Base-by-base conservation (phyloP, 2,797 vertebrate species). In the Tinamus major region DNA sequence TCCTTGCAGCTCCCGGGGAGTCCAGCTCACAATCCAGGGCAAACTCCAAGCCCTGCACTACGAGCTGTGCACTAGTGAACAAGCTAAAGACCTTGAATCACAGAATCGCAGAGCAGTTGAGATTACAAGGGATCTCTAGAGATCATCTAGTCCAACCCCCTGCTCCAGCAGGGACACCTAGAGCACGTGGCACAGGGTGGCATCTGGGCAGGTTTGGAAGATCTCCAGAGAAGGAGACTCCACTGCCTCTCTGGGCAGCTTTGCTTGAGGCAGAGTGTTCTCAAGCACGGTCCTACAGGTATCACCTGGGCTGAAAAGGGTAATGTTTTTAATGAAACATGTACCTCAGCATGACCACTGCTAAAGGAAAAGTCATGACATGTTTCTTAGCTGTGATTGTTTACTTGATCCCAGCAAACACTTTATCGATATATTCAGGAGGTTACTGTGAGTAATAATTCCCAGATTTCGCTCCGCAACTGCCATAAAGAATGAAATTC, bases 381-480 rank as follows among this genome's bases (percentile, higher is more conserved):
- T 18, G 4, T 58, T 93, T 83, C 68, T 87, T 27, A 64, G 14
- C 35, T 15, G 31, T 6, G 24, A 92, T 68, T 75, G 53, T 53
- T 87, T 83, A 81, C 85, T 61, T 65, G 64, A 94, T 84, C 48
- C 41, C 56, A 2, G 2, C 27, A 64, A 93, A 77, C 63, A 84
- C 71, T 90, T 84, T 19, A 64, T 48, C 75, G 68, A 5, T 48
- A 71, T 16, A 56, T 89, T 79, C 82, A 74, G 19, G 53, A 80
- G 26, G 62, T 87, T 75, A 58, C 89, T 89, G 70, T 53, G 65
- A n/a, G 33, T 69, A 81, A 21, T 70, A 49, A 61, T 81, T 44
- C 84, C 33, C 53, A 88, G 77, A 74, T 81, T 92, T 93, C 72
- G 27, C 33, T 70, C 79, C 64, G 18, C 69, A 89, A 86, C 62